These are phyloP conservation scores for Brachionus rotundiformis DNA, from an alignment of 1,140 invertebrate genomes.

Conservation along the genomic window DNA sequence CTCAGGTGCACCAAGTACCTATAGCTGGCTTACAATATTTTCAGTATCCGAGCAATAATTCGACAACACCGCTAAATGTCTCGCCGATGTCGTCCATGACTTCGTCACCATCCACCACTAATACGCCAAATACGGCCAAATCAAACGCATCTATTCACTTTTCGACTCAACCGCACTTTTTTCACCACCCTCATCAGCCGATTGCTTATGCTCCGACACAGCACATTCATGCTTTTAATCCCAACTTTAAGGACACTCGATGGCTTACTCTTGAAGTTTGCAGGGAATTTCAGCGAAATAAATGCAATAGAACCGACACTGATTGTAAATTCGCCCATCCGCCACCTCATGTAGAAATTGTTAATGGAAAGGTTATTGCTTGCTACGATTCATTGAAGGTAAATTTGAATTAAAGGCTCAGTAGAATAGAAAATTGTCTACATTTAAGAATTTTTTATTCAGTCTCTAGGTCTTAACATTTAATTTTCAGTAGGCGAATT, in stretches of 20 bases:
- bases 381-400: conserved; percentile 99
- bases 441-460: too few relatives aligned
- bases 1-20: not conserved
- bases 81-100: conserved; percentile 41
- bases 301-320: conserved; percentile 94
- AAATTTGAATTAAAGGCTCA: too few relatives aligned
- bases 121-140: conserved; percentile 30
- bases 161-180: conserved; percentile 18
- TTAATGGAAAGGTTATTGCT: conserved; percentile 94
- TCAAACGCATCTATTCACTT: conserved; percentile 32
- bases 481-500: not conserved
- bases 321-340: conserved; percentile 99
- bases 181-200: conserved; percentile 33
- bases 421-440: too few relatives aligned
- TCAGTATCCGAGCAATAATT: conserved; percentile 49
- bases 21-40: conserved; percentile 47
- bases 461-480: not conserved
- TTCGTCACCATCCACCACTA: conserved; percentile 46
- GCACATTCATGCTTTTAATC: conserved; percentile 48
- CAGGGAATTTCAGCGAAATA: conserved; percentile 97
- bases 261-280: conserved; percentile 99
- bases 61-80: conserved; percentile 35
- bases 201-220: conserved; percentile 9
- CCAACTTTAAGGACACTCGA: conserved; percentile 84
- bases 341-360: conserved; percentile 93